phyloP scores from a whole-genome alignment of 1,140 invertebrate genomes.

The Galendromus occidentalis region DNA sequence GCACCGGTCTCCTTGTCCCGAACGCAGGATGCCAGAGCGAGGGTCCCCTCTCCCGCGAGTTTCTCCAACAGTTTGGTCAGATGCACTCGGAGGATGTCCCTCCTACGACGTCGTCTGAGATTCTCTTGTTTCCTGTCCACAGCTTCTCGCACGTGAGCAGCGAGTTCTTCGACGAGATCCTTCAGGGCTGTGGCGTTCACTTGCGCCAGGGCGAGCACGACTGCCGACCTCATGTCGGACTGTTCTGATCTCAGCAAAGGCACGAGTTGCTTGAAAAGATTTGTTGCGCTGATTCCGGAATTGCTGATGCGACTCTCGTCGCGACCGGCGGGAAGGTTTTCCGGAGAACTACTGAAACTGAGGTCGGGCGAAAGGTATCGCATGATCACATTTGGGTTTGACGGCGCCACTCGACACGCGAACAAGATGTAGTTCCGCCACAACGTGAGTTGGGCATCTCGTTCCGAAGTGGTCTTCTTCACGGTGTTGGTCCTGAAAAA shows the following conservation, averaged over 20 bases:
- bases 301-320: constrained; percentile 33
- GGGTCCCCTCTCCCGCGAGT: constrained; percentile 76
- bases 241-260: constrained; percentile 69
- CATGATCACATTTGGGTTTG: constrained; percentile 49
- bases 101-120: constrained; percentile 59
- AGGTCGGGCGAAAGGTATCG: constrained; percentile 70
- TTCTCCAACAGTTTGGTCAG: constrained; percentile 73
- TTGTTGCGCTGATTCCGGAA: constrained; percentile 40
- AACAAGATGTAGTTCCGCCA: constrained; percentile 93
- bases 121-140: constrained; percentile 96
- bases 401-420: constrained; percentile 75
- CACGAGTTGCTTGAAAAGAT: constrained; percentile 72
- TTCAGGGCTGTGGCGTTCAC: constrained; percentile 44
- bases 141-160: constrained; percentile 72
- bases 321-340: constrained; percentile 56
- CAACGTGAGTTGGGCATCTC: constrained; percentile 73
- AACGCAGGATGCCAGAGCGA: constrained; percentile 60
- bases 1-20: constrained; percentile 59
- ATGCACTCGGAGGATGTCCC: constrained; percentile 76
- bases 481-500: constrained; percentile 34
- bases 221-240: constrained; percentile 72
- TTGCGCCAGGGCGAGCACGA: constrained; percentile 71
- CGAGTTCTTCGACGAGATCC: constrained; percentile 86
- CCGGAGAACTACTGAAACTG: constrained; percentile 53
- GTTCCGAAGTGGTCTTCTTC: constrained; percentile 65